A percentile compares a stretch with the other conserved stretches of the same genome.
Evolutionary conservation across 2,797 vertebrate genomes (phyloP).

Genomic region (Sebastolobus alascanus): DNA sequence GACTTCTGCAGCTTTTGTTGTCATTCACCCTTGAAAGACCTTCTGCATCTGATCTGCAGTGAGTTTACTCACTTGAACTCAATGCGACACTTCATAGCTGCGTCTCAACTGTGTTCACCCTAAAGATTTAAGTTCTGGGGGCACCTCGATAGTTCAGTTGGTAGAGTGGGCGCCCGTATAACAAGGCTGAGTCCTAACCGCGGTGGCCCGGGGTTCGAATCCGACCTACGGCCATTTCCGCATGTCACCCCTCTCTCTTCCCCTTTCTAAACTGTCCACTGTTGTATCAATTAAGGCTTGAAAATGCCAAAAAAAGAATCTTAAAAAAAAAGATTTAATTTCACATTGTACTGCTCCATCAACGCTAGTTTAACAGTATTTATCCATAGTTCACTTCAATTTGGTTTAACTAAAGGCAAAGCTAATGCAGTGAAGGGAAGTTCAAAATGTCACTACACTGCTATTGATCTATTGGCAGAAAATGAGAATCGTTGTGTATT

Average conservation of each 20-base stretch:
- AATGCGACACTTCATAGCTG: background rate
- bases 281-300: no score
- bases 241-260: no score
- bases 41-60: background rate
- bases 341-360: background rate
- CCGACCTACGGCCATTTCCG: no score
- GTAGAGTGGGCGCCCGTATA: no score
- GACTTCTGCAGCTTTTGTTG: background rate
- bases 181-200: no score
- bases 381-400: conserved; percentile 12
- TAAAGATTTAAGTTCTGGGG: background rate
- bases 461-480: no score
- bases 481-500: no score
- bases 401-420: conserved; percentile 9
- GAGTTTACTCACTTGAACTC: conserved; percentile 1
- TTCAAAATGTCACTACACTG: background rate
- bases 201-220: no score
- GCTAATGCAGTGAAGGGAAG: background rate
- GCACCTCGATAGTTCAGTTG: no score
- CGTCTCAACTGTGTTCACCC: background rate
- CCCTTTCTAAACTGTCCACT: no score
- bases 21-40: conserved; percentile 1
- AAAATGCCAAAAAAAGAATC: no score
- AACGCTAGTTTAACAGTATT: background rate
- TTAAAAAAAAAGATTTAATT: no score